Conservation (phyloP, 2,113 vertebrate species). For the Pica pica region DNA sequence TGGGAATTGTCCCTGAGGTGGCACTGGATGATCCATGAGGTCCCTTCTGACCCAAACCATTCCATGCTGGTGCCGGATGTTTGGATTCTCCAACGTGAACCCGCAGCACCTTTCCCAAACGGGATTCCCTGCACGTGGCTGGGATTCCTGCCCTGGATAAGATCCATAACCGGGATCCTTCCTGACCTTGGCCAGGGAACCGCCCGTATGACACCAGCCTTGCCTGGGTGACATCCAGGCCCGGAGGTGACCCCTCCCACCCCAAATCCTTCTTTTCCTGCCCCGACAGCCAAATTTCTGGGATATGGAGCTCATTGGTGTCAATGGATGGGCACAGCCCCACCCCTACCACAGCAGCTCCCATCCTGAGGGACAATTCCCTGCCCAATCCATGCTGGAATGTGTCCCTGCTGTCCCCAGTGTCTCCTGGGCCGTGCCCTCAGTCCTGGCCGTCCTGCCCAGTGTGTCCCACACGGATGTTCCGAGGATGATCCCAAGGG, state of each 20-base stretch:
- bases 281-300: not conserved
- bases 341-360: not conserved
- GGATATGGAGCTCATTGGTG: fast-evolving
- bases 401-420: fast-evolving
- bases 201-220: not conserved
- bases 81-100: not conserved
- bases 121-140: not conserved
- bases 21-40: not conserved
- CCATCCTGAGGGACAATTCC: not conserved
- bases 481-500: fast-evolving
- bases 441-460: not conserved
- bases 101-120: not conserved
- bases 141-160: not conserved
- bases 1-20: not conserved
- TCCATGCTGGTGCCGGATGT: fast-evolving
- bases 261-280: not conserved
- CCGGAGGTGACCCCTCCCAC: not conserved
- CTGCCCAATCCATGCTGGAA: not conserved
- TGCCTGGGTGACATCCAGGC: not conserved
- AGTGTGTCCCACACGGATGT: fast-evolving
- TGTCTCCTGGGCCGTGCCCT: not conserved
- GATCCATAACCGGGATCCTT: fast-evolving
- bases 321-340: not conserved
- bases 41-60: not conserved
- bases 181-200: not conserved